A percentile compares a stretch with the other conserved stretches of the same genome.
phyloP scores from a whole-genome alignment of 1,140 invertebrate genomes.

The Manduca sexta region DNA sequence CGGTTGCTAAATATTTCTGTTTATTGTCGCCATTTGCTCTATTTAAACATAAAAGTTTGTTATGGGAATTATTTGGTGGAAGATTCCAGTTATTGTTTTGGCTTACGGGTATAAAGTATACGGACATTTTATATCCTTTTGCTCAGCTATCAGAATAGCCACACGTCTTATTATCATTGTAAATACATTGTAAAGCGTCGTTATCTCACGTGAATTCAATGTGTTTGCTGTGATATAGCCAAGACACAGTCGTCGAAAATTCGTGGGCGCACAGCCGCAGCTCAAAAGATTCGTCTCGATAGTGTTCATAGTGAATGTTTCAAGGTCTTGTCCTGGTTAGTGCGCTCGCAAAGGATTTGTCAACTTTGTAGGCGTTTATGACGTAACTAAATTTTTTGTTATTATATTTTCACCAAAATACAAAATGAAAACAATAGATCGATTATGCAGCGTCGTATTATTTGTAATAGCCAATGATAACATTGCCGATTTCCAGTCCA shows the following conservation, averaged over 20 bases:
- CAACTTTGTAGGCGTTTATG: slow-evolving; percentile 50
- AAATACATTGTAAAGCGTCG: too few relatives aligned
- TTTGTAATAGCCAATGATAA: too few relatives aligned
- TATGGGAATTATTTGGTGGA: too few relatives aligned
- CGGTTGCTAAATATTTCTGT: slow-evolving; percentile 40
- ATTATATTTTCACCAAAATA: not conserved
- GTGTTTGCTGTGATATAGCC: not conserved
- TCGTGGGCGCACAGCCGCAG: slow-evolving; percentile 53
- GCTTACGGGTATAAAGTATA: too few relatives aligned
- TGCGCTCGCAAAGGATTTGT: slow-evolving; percentile 64
- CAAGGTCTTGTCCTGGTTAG: slow-evolving; percentile 67
- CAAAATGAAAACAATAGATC: too few relatives aligned
- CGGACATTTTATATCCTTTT: too few relatives aligned
- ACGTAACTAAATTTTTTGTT: slow-evolving; percentile 34
- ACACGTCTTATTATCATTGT: too few relatives aligned
- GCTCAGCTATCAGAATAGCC: too few relatives aligned
- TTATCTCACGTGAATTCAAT: not conserved
- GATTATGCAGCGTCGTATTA: too few relatives aligned
- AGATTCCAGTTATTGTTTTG: too few relatives aligned
- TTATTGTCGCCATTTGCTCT: slow-evolving; percentile 33
- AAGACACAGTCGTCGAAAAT: slow-evolving; percentile 4
- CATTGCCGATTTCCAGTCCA: too few relatives aligned
- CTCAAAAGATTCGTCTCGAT: slow-evolving; percentile 65
- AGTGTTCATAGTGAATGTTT: slow-evolving; percentile 66
- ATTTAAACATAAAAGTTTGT: too few relatives aligned